Percentiles rank a stretch among this genome's conserved stretches.
phyloP scores from a whole-genome alignment of 2,797 vertebrate genomes.

The Eulemur rubriventer region DNA sequence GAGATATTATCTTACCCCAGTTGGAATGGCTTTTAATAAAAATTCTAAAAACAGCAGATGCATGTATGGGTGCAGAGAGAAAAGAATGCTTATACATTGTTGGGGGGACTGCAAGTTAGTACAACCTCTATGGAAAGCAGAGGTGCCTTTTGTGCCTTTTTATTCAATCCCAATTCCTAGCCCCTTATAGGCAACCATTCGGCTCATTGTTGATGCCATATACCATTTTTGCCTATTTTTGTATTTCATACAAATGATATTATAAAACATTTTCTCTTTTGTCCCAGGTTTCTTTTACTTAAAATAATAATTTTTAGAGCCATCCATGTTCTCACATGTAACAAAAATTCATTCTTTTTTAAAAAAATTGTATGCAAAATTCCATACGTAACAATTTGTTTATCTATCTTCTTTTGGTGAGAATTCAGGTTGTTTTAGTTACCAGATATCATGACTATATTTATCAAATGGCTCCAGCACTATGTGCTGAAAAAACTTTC shows the following conservation, averaged over 20 bases:
- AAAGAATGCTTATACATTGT: too few species aligned
- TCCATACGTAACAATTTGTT: neutral
- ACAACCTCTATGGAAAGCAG: too few species aligned
- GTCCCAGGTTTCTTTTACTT: neutral
- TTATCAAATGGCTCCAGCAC: neutral
- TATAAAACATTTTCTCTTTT: neutral
- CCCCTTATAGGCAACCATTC: neutral
- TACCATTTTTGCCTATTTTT: neutral
- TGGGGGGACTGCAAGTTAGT: too few species aligned
- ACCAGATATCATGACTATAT: neutral
- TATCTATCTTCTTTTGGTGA: neutral
- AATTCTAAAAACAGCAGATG: too few species aligned
- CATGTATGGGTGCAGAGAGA: too few species aligned
- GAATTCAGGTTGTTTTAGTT: neutral
- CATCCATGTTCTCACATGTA: neutral
- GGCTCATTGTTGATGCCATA: neutral
- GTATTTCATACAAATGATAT: neutral
- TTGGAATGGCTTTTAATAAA: too few species aligned
- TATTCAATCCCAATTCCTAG: rapidly evolving
- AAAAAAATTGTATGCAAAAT: neutral
- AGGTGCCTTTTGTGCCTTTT: neutral
- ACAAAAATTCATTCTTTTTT: neutral
- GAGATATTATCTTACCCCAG: too few species aligned
- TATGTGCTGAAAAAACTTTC: neutral
- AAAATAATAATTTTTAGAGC: neutral